phyloP scores from a whole-genome alignment of 2,888 invertebrate species.

The Drosophila merina region DNA sequence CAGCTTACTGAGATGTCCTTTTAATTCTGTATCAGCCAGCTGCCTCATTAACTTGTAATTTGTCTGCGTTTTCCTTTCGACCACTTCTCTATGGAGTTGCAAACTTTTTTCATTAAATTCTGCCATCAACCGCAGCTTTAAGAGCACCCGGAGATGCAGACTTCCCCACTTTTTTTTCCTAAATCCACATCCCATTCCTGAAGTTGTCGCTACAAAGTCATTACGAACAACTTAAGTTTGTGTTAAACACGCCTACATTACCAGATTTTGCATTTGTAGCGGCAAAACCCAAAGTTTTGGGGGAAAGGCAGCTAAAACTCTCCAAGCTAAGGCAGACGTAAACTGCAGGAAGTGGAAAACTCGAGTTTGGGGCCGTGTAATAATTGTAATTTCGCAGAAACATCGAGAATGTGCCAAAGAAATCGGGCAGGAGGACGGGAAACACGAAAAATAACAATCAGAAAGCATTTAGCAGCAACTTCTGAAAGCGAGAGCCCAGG shows the following conservation, averaged over 20 bases:
- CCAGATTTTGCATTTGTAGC: constrained; percentile 70
- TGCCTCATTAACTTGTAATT: neutral
- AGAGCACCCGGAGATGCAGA: constrained; percentile 20
- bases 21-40: neutral
- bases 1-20: too few relatives aligned
- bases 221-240: constrained; percentile 76
- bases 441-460: constrained; percentile 82
- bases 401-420: constrained; percentile 43
- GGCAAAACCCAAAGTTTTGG: constrained; percentile 47
- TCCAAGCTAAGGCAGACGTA: constrained; percentile 36
- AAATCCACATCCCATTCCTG: constrained; percentile 1
- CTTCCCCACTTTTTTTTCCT: neutral
- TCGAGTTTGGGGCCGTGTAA: constrained; percentile 57
- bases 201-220: constrained; percentile 62
- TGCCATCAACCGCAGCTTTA: constrained; percentile 40
- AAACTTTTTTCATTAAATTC: constrained; percentile 69
- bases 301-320: constrained; percentile 32
- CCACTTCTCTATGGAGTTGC: neutral
- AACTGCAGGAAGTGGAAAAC: constrained; percentile 67
- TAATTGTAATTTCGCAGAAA: constrained; percentile 54
- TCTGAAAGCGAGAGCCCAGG: constrained; percentile 45
- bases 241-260: constrained; percentile 75
- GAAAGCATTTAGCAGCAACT: constrained; percentile 81
- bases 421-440: neutral
- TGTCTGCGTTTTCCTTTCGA: neutral